phyloP scores from a whole-genome alignment of 2,797 vertebrate genomes.

The Sebastes trivittatus region DNA sequence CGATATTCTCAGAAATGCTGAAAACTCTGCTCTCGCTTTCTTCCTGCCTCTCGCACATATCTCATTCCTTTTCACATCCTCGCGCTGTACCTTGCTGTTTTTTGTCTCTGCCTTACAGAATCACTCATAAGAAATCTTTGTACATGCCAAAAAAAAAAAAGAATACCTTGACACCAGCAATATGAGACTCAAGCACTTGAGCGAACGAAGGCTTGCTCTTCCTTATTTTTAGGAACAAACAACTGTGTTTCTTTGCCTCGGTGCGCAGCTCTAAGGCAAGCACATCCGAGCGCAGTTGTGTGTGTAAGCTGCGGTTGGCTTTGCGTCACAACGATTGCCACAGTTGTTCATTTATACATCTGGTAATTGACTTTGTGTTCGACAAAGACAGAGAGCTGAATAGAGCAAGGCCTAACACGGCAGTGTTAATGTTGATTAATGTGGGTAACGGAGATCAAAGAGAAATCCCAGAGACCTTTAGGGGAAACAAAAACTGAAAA shows the following conservation, averaged over 20 bases:
- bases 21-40: conserved; percentile 41
- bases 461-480: conserved; percentile 48
- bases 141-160: conserved; percentile 34
- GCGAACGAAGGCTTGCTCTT: conserved; percentile 21
- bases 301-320: background rate
- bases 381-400: conserved; percentile 40
- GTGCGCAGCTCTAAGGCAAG: conserved; percentile 18
- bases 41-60: conserved; percentile 50
- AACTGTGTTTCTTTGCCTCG: conserved; percentile 8
- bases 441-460: conserved; percentile 61
- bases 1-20: conserved; percentile 50
- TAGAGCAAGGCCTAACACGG: conserved; percentile 23
- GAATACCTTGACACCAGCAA: conserved; percentile 36
- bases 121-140: conserved; percentile 56
- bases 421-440: conserved; percentile 69
- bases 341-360: conserved; percentile 49
- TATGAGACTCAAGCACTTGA: conserved; percentile 31
- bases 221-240: conserved; percentile 68
- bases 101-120: conserved; percentile 42
- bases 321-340: conserved; percentile 8
- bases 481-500: conserved; percentile 42
- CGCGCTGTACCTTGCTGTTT: conserved; percentile 48
- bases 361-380: conserved; percentile 64
- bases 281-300: background rate
- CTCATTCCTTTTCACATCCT: conserved; percentile 64